Percentiles rank a stretch among this genome's conserved stretches.
phyloP scores from a whole-genome alignment of 2,113 vertebrate genomes.

The Crotalus tigris region DNA sequence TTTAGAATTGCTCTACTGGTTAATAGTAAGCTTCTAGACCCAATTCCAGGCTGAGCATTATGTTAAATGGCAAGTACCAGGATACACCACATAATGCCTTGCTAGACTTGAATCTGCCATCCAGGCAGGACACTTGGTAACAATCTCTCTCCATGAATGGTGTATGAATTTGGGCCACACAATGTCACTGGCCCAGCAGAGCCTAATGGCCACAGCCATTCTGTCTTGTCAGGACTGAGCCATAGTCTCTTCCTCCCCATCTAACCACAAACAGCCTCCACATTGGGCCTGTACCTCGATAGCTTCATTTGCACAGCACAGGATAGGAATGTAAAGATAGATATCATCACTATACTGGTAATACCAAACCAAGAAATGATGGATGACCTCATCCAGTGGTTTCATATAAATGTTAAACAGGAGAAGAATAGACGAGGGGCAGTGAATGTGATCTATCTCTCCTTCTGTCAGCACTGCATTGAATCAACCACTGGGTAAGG shows the following conservation, averaged over 20 bases:
- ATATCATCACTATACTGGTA: background rate
- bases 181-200: no score
- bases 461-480: background rate
- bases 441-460: background rate
- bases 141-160: no score
- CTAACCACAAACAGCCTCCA: background rate
- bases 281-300: background rate
- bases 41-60: no score
- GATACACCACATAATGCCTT: no score
- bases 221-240: background rate
- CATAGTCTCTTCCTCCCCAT: background rate
- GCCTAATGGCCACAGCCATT: background rate
- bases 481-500: background rate
- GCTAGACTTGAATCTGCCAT: no score
- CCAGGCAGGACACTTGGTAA: no score
- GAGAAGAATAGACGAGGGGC: background rate
- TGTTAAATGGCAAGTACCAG: no score
- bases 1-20: no score
- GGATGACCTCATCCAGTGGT: background rate
- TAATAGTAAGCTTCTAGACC: no score
- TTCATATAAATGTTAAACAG: background rate
- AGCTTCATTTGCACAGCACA: background rate
- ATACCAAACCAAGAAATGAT: background rate
- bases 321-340: background rate
- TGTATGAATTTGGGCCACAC: no score